These are phyloP conservation scores for Hirundo rustica DNA, from an alignment of 2,797 vertebrate species.

Conservation along the genomic window DNA sequence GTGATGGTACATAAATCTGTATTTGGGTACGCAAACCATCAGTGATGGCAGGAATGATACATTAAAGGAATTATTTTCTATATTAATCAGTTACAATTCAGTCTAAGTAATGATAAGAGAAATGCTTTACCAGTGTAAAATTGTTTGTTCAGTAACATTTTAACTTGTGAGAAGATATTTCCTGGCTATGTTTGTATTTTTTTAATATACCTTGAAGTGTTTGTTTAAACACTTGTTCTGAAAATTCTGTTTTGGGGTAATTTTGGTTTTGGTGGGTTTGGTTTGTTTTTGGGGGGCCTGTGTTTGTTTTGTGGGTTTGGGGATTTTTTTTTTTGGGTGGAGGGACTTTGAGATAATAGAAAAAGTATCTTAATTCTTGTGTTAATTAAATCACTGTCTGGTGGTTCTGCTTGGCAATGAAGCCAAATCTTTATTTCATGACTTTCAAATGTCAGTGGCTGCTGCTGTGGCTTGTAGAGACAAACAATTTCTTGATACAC, in stretches of 20 bases:
- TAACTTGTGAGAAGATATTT: background rate
- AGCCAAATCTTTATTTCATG: background rate
- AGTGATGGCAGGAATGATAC: background rate
- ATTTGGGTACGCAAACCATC: background rate
- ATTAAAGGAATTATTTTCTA: background rate
- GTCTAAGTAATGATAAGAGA: background rate
- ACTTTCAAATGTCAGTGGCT: constrained; percentile 16
- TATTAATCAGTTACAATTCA: background rate
- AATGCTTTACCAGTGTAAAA: background rate
- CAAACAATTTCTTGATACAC: constrained; percentile 39
- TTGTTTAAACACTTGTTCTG: background rate
- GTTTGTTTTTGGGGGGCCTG: background rate
- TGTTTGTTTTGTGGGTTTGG: background rate
- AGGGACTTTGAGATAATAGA: background rate
- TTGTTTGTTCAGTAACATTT: background rate
- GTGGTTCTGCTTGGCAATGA: background rate
- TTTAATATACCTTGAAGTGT: background rate
- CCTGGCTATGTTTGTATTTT: background rate
- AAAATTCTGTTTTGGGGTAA: background rate
- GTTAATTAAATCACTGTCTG: background rate
- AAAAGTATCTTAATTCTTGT: background rate
- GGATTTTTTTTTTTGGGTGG: background rate
- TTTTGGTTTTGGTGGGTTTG: no score
- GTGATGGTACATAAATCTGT: background rate
- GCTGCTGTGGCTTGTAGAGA: background rate